Percentiles rank a stretch among this genome's conserved stretches.
These are phyloP conservation scores for Cheiracanthium punctorium DNA, from an alignment of 2,888 invertebrate genomes.

Conservation along the genomic window DNA sequence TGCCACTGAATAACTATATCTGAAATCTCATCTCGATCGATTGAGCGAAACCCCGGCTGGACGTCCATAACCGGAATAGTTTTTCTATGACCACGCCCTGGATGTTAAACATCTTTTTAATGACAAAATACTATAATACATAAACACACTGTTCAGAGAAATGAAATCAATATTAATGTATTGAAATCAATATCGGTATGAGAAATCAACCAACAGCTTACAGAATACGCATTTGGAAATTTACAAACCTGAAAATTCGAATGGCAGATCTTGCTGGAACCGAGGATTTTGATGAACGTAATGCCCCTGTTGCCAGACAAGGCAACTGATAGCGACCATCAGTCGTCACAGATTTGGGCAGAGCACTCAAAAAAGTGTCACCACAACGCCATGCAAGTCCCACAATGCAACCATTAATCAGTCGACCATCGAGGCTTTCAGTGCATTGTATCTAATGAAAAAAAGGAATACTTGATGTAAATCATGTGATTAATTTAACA, in stretches of 20 bases:
- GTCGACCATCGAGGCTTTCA: background rate
- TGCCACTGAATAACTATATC: no score
- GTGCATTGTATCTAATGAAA: background rate
- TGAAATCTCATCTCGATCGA: no score
- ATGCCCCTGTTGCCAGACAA: background rate
- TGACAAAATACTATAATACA: no score
- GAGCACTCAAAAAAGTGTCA: background rate
- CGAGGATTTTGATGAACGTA: background rate
- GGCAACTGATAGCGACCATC: background rate
- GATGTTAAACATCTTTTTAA: no score
- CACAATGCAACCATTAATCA: background rate
- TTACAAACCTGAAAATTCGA: background rate
- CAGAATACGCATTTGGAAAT: background rate
- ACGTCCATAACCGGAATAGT: no score
- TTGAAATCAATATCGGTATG: no score
- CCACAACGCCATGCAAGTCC: background rate
- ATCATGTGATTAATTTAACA: no score
- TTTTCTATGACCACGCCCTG: no score
- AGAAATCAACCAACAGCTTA: background rate
- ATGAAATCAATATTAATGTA: no score
- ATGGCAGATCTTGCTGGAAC: background rate
- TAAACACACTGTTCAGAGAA: no score
- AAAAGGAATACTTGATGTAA: no score
- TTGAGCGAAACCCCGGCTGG: no score
- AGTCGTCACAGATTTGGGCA: background rate